Conservation (phyloP, 35 echinoderm and acorn worm genomes). For the Apostichopus parvimensis region DNA sequence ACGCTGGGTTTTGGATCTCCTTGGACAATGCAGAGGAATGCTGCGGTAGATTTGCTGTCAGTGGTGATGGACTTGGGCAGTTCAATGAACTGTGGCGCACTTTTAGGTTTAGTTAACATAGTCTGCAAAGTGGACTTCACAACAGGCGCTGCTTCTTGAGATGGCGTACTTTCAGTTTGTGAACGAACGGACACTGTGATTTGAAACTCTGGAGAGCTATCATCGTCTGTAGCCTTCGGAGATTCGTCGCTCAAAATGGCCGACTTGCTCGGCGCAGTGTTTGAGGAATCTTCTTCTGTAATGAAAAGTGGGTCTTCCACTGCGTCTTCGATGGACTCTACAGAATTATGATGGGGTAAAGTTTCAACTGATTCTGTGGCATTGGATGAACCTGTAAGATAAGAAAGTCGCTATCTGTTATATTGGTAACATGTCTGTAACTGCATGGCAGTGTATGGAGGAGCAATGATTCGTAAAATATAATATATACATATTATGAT, state of each 20-base stretch:
- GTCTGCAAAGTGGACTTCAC: neutral
- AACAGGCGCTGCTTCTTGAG: neutral
- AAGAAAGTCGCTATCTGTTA: too few species aligned
- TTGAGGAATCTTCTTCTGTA: conserved; percentile 10
- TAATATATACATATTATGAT: too few species aligned
- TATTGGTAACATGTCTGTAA: too few species aligned
- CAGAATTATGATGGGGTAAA: neutral
- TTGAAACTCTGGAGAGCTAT: conserved; percentile 34
- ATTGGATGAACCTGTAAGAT: neutral
- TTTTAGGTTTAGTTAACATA: conserved; percentile 2
- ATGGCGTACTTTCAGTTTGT: neutral
- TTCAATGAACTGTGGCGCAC: conserved; percentile 64
- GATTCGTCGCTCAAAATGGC: neutral
- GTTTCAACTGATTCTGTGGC: neutral
- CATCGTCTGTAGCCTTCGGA: neutral
- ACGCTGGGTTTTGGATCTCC: conserved; percentile 72
- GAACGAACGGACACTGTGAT: conserved; percentile 24
- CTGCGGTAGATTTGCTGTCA: conserved; percentile 48
- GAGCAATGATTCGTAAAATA: too few species aligned
- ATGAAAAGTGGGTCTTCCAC: conserved; percentile 23
- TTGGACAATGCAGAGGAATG: conserved; percentile 71
- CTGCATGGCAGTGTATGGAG: too few species aligned
- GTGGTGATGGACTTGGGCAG: conserved; percentile 67
- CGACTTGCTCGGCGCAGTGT: neutral
- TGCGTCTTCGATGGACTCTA: conserved; percentile 16